Percentiles rank a stretch among this genome's conserved stretches.
These are phyloP conservation scores for Oreochromis spilurus DNA, from an alignment of 2,113 vertebrate genomes.

Conservation along the genomic window DNA sequence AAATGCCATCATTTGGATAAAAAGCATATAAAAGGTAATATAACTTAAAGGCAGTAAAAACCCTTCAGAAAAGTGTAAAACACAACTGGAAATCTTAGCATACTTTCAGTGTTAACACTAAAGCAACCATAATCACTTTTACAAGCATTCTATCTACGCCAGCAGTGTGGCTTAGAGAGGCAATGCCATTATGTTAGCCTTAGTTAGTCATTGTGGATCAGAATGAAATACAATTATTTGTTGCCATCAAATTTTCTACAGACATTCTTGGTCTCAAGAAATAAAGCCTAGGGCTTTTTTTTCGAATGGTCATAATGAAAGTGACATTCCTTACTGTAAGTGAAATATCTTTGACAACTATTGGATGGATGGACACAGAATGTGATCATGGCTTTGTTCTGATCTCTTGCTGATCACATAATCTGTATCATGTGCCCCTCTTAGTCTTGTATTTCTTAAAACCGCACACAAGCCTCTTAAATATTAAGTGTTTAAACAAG, in stretches of 20 bases:
- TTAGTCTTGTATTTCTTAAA: neutral
- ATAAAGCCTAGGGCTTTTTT: neutral
- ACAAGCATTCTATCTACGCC: neutral
- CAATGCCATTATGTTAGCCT: neutral
- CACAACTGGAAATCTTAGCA: neutral
- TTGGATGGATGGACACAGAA: neutral
- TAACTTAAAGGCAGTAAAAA: neutral
- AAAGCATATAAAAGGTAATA: neutral
- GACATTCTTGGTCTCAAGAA: neutral
- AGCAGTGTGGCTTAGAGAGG: neutral
- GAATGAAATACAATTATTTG: neutral
- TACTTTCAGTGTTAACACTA: neutral
- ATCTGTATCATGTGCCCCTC: neutral
- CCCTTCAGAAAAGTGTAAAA: neutral
- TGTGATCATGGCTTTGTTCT: neutral
- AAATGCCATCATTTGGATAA: neutral
- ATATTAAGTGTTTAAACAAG: neutral
- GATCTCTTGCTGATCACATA: neutral
- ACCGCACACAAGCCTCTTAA: neutral
- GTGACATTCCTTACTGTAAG: neutral
- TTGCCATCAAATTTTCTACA: neutral
- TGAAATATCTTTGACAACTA: neutral
- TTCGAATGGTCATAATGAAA: neutral
- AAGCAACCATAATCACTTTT: neutral
- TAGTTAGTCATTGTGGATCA: neutral